These are phyloP conservation scores for Drosophila takahashii DNA, from an alignment of 1,140 invertebrate species.

Conservation along the genomic window DNA sequence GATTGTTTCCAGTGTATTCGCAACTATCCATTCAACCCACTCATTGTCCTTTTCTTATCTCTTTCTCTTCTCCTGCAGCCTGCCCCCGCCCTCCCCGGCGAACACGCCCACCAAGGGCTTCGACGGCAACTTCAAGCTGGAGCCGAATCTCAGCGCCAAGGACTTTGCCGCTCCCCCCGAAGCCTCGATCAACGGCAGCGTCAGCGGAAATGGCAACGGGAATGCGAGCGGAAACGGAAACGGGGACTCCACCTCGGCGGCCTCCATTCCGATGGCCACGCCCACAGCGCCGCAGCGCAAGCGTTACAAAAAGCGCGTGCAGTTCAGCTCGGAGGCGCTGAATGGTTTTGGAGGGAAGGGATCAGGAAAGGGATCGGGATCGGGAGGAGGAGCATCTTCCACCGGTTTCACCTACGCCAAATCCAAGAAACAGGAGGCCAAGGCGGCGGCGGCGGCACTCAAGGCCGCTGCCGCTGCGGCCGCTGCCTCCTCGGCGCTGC, in stretches of 20 bases:
- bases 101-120: conserved; percentile 81
- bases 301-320: conserved; percentile 81
- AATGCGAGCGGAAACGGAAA: conserved; percentile 39
- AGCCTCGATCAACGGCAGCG: conserved; percentile 46
- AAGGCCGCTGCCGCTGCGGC: conserved; percentile 58
- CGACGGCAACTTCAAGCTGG: conserved; percentile 82
- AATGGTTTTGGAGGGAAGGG: conserved; percentile 70
- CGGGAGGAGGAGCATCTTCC: background rate
- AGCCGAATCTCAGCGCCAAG: conserved; percentile 82
- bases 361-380: background rate
- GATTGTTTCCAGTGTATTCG: too few species aligned
- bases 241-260: conserved; percentile 28
- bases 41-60: background rate
- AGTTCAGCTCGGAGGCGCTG: conserved; percentile 75
- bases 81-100: conserved; percentile 73
- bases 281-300: conserved; percentile 73
- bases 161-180: conserved; percentile 68
- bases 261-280: conserved; percentile 40
- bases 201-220: conserved; percentile 34
- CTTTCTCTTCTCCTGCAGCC: conserved; percentile 19
- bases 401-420: conserved; percentile 38
- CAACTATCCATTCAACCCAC: background rate
- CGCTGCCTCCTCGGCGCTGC: conserved; percentile 56
- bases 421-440: conserved; percentile 71
- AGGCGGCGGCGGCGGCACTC: conserved; percentile 63